Evolutionary conservation across 1,140 invertebrate species (phyloP).

Genomic region (Stegodyphus dumicola): DNA sequence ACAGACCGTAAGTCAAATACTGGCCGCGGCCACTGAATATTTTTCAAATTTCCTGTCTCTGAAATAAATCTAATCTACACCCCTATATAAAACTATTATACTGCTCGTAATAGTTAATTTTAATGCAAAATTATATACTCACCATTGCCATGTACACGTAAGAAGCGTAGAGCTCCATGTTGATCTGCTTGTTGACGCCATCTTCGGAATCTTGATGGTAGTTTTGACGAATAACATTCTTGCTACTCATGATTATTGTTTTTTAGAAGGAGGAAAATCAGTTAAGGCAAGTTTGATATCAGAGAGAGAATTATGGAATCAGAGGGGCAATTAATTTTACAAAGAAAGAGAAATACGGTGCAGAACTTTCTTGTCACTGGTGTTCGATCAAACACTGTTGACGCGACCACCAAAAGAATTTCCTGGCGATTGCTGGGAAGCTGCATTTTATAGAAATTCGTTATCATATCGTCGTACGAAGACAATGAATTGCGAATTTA

Average conservation of each 20-base stretch:
- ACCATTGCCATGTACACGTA: slow-evolving; percentile 85
- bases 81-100: too few species aligned
- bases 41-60: too few species aligned
- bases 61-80: too few species aligned
- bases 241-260: not conserved
- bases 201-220: slow-evolving; percentile 81
- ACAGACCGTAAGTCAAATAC: too few species aligned
- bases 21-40: too few species aligned
- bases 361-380: slow-evolving; percentile 2
- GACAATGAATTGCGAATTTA: too few species aligned
- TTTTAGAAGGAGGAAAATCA: not conserved
- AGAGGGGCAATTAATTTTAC: not conserved
- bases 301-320: not conserved
- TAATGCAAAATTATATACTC: not conserved
- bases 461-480: too few species aligned
- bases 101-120: too few species aligned
- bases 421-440: not conserved
- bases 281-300: not conserved
- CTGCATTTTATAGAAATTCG: too few species aligned
- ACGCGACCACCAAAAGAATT: slow-evolving; percentile 48
- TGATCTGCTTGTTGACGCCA: slow-evolving; percentile 87
- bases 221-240: slow-evolving; percentile 74
- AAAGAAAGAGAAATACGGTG: not conserved
- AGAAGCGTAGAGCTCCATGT: slow-evolving; percentile 85
- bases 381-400: slow-evolving; percentile 61